Evolutionary conservation across 2,113 vertebrate species (phyloP), one percentile per base, ranked within the genome.

Genomic region (Enhydra lutris): DNA sequence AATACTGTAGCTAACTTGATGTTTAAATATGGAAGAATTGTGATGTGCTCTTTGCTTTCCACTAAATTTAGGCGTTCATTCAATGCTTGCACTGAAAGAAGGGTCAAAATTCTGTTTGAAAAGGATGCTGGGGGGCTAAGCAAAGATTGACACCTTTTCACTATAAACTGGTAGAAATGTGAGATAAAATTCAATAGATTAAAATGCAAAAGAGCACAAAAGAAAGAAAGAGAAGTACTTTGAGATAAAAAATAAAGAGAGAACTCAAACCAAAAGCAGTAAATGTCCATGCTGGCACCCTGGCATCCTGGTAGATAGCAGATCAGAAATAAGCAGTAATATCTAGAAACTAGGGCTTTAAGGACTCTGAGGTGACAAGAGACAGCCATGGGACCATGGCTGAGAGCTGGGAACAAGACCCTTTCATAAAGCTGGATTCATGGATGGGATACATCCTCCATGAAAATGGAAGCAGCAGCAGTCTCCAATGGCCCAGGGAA

Each of bases 161-260:
- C 24, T 67, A 31, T 39, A 73, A 88, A 81, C 5, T 90, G 4
- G 63, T 45, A 39, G n/a, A 84, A 91, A 93, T 50, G 7, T 89
- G 47, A 92, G 24, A 76, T 67, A 85, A 89, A 80, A 55, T 69
- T 92, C 89, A 95, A 65, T 69, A 79, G 31, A 91, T 85, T 91
- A 92, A 95, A 89, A 81, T 85, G 65, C 84, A 86, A n/a, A 80
- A 91, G 42, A 87, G n/a, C 39, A 52, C n/a, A 34, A 80, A 73
- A 71, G 42, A 74, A 69, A 89, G 74, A 78, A 69, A 74, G 47
- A 39, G 2, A 93, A 83, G 73, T 50, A 80, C 18, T 8, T 55
- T 59, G 20, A 6, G 29, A 89, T 81, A 8, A 59, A 45, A 97
- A 89, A 63, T 45, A 92, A 80, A 94, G 47, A 55, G 29, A 91